These are phyloP conservation scores for Poecile montanus DNA, from an alignment of 2,797 vertebrate genomes.

Conservation along the genomic window DNA sequence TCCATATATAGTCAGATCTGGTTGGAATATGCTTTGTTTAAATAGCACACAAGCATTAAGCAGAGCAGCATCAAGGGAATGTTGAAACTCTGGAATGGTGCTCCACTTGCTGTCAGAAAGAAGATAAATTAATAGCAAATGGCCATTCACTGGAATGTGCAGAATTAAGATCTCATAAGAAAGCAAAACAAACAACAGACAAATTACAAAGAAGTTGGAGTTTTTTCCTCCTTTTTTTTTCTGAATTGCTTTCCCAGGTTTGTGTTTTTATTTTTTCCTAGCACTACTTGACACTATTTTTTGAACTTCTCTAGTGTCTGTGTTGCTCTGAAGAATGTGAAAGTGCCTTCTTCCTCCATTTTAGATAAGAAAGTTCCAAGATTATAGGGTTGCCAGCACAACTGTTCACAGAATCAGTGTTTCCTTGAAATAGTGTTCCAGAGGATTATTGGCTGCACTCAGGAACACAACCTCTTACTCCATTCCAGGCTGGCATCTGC, in stretches of 20 bases:
- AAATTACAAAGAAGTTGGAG: background rate
- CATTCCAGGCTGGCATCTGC: constrained; percentile 14
- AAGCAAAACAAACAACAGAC: constrained; percentile 10
- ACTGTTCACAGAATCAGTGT: background rate
- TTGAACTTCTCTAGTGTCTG: background rate
- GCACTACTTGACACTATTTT: background rate
- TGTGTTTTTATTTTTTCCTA: background rate
- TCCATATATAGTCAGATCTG: constrained; percentile 75
- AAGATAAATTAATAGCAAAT: constrained; percentile 45
- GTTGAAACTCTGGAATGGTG: constrained; percentile 50
- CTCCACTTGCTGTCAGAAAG: constrained; percentile 38
- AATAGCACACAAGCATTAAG: constrained; percentile 57
- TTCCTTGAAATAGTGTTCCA: background rate
- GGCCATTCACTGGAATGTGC: constrained; percentile 16
- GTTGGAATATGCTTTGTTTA: constrained; percentile 73
- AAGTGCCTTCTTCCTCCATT: constrained; percentile 20
- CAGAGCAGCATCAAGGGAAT: constrained; percentile 48
- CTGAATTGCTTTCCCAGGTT: background rate
- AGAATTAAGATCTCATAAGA: constrained; percentile 28
- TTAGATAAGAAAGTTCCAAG: background rate
- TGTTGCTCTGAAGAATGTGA: background rate
- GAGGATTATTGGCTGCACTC: background rate
- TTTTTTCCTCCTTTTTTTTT: background rate
- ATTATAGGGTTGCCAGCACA: background rate
- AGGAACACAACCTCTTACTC: background rate